phyloP scores from a whole-genome alignment of 2,888 invertebrate species.

The Drosophila flavopinicola region DNA sequence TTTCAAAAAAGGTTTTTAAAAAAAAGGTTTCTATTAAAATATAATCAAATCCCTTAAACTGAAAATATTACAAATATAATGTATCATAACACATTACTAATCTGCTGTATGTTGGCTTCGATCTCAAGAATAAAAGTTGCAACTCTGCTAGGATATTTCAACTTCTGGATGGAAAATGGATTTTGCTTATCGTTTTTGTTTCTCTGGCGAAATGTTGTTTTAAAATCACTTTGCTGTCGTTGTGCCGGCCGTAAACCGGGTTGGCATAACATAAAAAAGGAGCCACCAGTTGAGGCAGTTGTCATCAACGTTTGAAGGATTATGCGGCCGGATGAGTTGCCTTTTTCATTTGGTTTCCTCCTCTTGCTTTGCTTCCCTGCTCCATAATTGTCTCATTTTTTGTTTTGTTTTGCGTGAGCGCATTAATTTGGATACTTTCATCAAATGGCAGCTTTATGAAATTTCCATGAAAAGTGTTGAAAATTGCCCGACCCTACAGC shows the following conservation, averaged over 20 bases:
- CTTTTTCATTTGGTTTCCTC: constrained; percentile 9
- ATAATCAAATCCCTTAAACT: background rate
- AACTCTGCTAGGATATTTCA: background rate
- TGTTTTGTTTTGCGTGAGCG: constrained; percentile 31
- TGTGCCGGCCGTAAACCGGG: background rate
- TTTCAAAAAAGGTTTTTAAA: background rate
- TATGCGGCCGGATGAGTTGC: constrained; percentile 37
- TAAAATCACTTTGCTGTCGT: constrained; percentile 8
- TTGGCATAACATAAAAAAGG: background rate
- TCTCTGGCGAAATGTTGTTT: background rate
- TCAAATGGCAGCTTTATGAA: constrained; percentile 40
- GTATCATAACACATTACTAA: too few species aligned
- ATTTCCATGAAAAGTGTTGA: constrained; percentile 53
- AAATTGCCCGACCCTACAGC: constrained; percentile 15
- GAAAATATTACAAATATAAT: background rate
- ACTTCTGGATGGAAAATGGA: too few species aligned
- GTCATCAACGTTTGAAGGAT: constrained; percentile 48
- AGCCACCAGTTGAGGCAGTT: constrained; percentile 23
- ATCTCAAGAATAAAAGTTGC: too few species aligned
- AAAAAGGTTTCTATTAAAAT: background rate
- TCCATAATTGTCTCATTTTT: background rate
- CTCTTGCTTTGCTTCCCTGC: background rate
- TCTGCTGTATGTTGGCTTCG: too few species aligned
- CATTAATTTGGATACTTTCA: constrained; percentile 53
- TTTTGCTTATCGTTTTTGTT: too few species aligned